These are phyloP conservation scores for Odontamblyopus lacepedii DNA, from an alignment of 2,797 vertebrate species.

Conservation along the genomic window DNA sequence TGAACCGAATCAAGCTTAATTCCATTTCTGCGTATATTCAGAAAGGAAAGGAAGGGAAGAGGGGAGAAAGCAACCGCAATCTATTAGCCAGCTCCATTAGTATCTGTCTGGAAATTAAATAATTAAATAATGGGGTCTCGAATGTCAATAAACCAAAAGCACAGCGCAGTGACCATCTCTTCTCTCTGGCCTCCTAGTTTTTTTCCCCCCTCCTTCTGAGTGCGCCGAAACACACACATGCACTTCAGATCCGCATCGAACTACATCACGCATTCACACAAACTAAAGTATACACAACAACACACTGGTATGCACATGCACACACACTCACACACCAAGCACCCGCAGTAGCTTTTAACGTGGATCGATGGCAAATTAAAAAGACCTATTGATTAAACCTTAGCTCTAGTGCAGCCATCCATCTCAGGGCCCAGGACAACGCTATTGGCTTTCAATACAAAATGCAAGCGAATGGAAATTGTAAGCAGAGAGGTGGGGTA, in stretches of 20 bases:
- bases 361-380: constrained; percentile 87
- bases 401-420: constrained; percentile 85
- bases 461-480: constrained; percentile 87
- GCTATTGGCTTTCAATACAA: constrained; percentile 87
- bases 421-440: constrained; percentile 78
- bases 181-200: constrained; percentile 11
- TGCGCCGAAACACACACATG: constrained; percentile 25
- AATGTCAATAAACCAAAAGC: constrained; percentile 80
- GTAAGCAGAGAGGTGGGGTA: constrained; percentile 69
- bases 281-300: constrained; percentile 17
- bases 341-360: constrained; percentile 84
- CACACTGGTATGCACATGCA: constrained; percentile 1
- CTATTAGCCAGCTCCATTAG: constrained; percentile 83
- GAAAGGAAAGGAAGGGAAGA: constrained; percentile 58
- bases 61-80: constrained; percentile 72
- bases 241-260: constrained; percentile 35
- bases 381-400: constrained; percentile 89
- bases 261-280: constrained; percentile 44
- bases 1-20: constrained; percentile 64
- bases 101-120: constrained; percentile 83
- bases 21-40: constrained; percentile 78
- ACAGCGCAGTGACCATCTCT: constrained; percentile 58
- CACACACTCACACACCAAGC: constrained; percentile 20
- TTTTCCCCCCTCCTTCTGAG: constrained; percentile 16
- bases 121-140: constrained; percentile 80